A percentile compares a stretch with the other conserved stretches of the same genome.
Evolutionary conservation across 2,113 vertebrate species (phyloP).

Genomic region (Leptodactylus fuscus): DNA sequence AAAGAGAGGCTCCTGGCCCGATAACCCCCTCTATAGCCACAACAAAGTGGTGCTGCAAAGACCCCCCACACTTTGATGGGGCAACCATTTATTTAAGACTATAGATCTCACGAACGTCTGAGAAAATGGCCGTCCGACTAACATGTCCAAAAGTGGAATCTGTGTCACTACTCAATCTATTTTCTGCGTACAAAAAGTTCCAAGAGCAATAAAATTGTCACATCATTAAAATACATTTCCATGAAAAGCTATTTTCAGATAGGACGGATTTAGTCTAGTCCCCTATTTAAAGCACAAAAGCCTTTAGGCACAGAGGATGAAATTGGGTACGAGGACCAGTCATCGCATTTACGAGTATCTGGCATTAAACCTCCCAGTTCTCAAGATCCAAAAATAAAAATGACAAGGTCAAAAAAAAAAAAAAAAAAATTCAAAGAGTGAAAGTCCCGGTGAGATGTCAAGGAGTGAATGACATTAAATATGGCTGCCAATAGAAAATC

Average conservation of each 20-base stretch:
- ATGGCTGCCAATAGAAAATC: too few species aligned
- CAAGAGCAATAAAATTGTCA: not conserved
- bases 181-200: not conserved
- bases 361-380: not conserved
- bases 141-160: not conserved
- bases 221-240: not conserved
- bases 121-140: not conserved
- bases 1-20: too few species aligned
- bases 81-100: not conserved
- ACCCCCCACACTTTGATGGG: not conserved
- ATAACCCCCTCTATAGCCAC: too few species aligned
- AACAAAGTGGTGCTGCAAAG: not conserved
- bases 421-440: not conserved
- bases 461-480: too few species aligned
- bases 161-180: not conserved
- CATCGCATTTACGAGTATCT: not conserved
- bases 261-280: not conserved
- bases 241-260: not conserved
- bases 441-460: not conserved
- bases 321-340: not conserved
- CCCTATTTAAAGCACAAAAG: constrained; percentile 26
- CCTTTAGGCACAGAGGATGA: not conserved
- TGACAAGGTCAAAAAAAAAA: not conserved
- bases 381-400: not conserved
- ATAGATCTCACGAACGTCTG: not conserved